These are phyloP conservation scores for Pimephales promelas DNA, from an alignment of 2,113 vertebrate genomes.

Conservation along the genomic window DNA sequence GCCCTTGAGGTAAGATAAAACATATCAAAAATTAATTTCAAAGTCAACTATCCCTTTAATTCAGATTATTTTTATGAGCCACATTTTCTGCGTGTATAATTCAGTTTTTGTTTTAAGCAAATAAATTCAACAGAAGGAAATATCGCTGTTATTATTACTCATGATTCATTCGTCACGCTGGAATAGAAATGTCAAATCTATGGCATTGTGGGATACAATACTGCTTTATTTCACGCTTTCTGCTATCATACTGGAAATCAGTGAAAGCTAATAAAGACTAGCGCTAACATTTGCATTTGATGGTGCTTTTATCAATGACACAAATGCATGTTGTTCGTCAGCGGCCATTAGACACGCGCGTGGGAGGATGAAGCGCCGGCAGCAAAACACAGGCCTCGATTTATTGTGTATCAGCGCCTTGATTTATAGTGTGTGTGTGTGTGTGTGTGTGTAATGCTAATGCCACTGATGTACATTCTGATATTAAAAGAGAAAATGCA, in stretches of 20 bases:
- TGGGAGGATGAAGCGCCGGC: not conserved
- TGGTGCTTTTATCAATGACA: constrained; percentile 2
- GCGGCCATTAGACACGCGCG: not conserved
- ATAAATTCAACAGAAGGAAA: not conserved
- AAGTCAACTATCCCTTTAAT: too few relatives aligned
- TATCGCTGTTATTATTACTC: not conserved
- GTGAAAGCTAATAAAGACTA: not conserved
- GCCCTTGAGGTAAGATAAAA: too few relatives aligned
- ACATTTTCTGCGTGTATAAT: too few relatives aligned
- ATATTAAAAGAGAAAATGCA: not conserved
- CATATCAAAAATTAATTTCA: too few relatives aligned
- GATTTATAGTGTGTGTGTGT: not conserved
- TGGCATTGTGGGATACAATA: not conserved
- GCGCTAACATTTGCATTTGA: not conserved
- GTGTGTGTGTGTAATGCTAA: not conserved
- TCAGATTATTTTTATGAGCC: too few relatives aligned
- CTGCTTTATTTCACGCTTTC: not conserved
- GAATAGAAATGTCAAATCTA: not conserved
- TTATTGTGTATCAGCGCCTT: not conserved
- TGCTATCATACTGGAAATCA: not conserved
- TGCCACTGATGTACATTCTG: not conserved
- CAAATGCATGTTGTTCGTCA: not conserved
- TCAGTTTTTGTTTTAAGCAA: not conserved
- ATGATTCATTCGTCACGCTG: not conserved
- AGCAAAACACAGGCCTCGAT: not conserved